Evolutionary conservation across 2,113 vertebrate species (phyloP).

Genomic region (Ciconia maguari): DNA sequence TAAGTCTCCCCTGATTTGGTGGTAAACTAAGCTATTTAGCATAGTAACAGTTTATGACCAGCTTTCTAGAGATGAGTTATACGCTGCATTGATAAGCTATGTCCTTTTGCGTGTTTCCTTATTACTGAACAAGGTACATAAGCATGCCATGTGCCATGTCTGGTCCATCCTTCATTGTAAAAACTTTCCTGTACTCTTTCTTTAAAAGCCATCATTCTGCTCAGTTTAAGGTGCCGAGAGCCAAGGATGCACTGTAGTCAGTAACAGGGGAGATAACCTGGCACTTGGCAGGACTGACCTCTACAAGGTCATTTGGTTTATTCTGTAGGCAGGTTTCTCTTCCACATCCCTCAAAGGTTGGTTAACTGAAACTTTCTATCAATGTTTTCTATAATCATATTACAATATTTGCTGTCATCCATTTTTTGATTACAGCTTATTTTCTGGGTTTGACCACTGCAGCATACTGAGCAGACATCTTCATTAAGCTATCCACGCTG

Average conservation of each 20-base stretch:
- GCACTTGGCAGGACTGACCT: not conserved
- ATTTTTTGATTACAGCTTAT: conserved; percentile 26
- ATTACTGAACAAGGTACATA: not conserved
- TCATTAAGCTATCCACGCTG: conserved; percentile 54
- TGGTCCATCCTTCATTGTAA: not conserved
- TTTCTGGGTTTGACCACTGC: conserved; percentile 23
- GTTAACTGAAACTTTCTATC: conserved; percentile 19
- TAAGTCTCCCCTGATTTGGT: not conserved
- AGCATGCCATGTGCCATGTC: not conserved
- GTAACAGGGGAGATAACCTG: not conserved
- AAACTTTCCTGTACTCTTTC: not conserved
- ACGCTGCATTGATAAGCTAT: not conserved
- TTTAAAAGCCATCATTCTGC: not conserved
- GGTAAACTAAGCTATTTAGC: not conserved
- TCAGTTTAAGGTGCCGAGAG: not conserved
- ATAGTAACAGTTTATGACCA: not conserved
- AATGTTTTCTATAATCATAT: not conserved
- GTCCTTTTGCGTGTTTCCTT: not conserved
- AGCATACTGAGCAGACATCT: conserved; percentile 16
- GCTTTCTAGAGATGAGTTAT: not conserved
- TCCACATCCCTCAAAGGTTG: not conserved
- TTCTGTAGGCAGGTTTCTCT: not conserved
- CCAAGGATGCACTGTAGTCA: not conserved
- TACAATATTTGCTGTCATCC: not conserved
- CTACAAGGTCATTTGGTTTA: not conserved